Evolutionary conservation across 2,113 vertebrate genomes (phyloP), one percentile per base, ranked within the genome.

Genomic region (Oncorhynchus clarkii): DNA sequence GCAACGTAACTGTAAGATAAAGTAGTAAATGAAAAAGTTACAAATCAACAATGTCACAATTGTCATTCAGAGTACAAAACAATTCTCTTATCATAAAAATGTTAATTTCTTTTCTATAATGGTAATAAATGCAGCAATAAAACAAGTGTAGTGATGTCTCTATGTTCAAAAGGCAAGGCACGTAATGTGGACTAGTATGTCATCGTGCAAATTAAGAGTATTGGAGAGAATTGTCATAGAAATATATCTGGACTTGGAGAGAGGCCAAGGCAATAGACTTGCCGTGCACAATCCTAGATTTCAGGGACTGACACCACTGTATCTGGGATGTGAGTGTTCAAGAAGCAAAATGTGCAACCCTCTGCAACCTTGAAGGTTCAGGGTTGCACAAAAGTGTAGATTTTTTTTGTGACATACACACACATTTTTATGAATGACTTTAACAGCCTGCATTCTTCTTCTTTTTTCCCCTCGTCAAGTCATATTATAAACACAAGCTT

Each of bases 141-240:
- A 97, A 98, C 94, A 98, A 97, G 94, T 97, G 96, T 96, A 97
- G 95, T 96, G 97, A 98, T 95, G 94, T 96, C 93, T 93, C 95
- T 96, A 95, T 94, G 96, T 95, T 97, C 95, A 95, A 97, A 99
- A 99, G 96, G 96, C 96, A 99, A 99, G 97, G 97, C 97, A 99
- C 97, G 97, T 98, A 95, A 98, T 95, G 97, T 99, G 96, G 97
- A 97, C 96, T 95, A 96, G 5, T 96, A 96, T 96, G 96, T 95
- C 94, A 96, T 98, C 97, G 97, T 99, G 97, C 97, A 98, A 99
- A 98, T 98, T 95, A 97, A 95, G 94, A 97, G 95, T 95, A 96
- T 93, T 95, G 95, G 95, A 97, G 95, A 96, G 90, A 96, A 93
- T 95, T 90, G 84, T 92, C 77, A 79, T 89, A 88, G 90, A 91